Evolutionary conservation across 2,113 vertebrate species (phyloP), one percentile per base, ranked within the genome.

Genomic region (Nasalis larvatus): DNA sequence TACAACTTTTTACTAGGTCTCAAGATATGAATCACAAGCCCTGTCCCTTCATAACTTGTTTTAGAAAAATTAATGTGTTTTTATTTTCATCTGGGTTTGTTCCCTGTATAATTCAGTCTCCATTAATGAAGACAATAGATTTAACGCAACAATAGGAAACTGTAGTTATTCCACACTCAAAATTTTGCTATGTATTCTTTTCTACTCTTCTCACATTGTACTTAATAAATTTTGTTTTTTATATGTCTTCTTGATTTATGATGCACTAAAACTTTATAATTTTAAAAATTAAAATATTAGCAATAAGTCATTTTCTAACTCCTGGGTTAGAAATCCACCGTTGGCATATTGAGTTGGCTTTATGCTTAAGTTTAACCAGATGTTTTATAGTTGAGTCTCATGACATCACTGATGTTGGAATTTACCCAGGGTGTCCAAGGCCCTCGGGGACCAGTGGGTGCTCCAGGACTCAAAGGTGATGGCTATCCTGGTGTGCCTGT

Each of bases 401-500:
- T 45, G 49, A 68, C 47, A 32, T 80, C 16, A 85, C 7, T 90
- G 35, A 71, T 49, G 76, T 95, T 54, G 68, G 81, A 0, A 95
- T 98, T 96, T 97, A 23, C 77, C 45, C 96, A 99, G 98, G 98
- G 98, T 80, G 14, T 56, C 12, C 95, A 0, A 52, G 98, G 98
- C 21, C 97, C 88, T 58, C 88, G 30, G 45, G 99, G 99, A 83
- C 98, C 95, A 45, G 78, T 97, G 17, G 99, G 99, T 5, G 97
- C 98, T 47, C 94, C 89, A 32, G 99, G 99, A 89, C 63, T 71
- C 49, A 99, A 99, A 97, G 99, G 99, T 0, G 99, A 99, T 4
- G 98, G 99, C 32, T 94, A 98, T 49, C 99, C 99, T 86, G 99
- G 99, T 84, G 98, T 99, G 95, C 92, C 98, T 97, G 99, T 99